phyloP scores from a whole-genome alignment of 2,888 invertebrate genomes.

The Iphiclides podalirius region DNA sequence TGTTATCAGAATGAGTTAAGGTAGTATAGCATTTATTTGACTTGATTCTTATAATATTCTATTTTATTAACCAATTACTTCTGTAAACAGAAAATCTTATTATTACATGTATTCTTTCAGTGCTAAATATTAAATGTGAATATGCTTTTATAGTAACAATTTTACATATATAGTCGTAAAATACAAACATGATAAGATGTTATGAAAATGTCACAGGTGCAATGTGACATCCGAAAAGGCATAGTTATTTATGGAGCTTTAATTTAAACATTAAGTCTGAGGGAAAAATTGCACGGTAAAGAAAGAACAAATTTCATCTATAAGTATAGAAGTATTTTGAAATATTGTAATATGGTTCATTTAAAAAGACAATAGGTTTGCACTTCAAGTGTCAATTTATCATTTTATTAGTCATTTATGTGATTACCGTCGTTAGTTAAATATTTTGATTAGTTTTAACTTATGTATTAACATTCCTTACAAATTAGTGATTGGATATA shows the following conservation, averaged over 20 bases:
- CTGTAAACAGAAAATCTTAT: neutral
- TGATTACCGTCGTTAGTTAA: conserved; percentile 52
- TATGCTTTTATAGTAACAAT: conserved; percentile 5
- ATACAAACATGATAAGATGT: neutral
- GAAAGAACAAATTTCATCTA: conserved; percentile 25
- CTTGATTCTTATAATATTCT: conserved; percentile 43
- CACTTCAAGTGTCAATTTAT: conserved; percentile 61
- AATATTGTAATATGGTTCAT: conserved; percentile 11
- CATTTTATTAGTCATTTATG: conserved; percentile 33
- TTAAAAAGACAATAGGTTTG: conserved; percentile 54
- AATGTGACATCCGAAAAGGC: conserved; percentile 29
- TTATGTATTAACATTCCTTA: conserved; percentile 55
- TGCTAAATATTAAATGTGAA: conserved; percentile 9
- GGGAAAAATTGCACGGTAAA: conserved; percentile 25
- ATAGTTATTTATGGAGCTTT: conserved; percentile 44
- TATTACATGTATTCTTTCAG: conserved; percentile 1
- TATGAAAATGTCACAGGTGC: conserved; percentile 30
- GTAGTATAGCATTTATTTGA: conserved; percentile 82
- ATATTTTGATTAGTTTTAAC: conserved; percentile 38
- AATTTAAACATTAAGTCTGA: conserved; percentile 53
- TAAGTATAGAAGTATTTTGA: conserved; percentile 34
- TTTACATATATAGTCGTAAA: neutral
- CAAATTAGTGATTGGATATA: conserved; percentile 41
- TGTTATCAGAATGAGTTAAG: conserved; percentile 65
- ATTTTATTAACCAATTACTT: conserved; percentile 22